A percentile compares a stretch with the other conserved stretches of the same genome.
Evolutionary conservation across 2,888 invertebrate species (phyloP).

Genomic region (Philereme transversata): DNA sequence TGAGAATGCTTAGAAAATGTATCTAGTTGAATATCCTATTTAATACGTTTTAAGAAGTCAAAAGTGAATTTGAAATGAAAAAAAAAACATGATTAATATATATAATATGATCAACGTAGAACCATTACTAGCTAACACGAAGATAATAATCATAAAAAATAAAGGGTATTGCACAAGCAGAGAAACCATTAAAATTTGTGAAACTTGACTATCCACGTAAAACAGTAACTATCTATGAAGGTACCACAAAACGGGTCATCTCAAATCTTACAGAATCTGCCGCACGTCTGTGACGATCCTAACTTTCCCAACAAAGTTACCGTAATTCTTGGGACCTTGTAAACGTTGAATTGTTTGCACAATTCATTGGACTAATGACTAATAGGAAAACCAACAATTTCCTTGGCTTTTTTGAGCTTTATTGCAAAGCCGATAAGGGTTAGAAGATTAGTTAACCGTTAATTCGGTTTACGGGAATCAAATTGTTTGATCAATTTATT

Average conservation of each 20-base stretch:
- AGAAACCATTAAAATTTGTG: not conserved
- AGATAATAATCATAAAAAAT: no score
- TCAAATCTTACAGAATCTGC: constrained; percentile 26
- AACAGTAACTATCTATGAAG: not conserved
- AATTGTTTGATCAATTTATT: constrained; percentile 39
- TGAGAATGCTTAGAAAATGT: no score
- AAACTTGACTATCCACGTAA: not conserved
- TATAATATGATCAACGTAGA: no score
- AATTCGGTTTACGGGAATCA: constrained; percentile 36
- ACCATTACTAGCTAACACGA: no score
- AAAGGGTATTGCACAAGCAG: no score
- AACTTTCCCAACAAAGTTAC: constrained; percentile 30
- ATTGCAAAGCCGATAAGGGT: constrained; percentile 12
- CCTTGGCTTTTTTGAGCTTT: constrained; percentile 13
- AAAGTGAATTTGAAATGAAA: no score
- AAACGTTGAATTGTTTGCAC: constrained; percentile 39
- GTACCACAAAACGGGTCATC: constrained; percentile 3
- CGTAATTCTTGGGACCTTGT: constrained; percentile 34
- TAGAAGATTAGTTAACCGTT: constrained; percentile 28
- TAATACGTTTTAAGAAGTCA: no score
- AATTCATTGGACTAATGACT: constrained; percentile 36
- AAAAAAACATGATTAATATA: no score
- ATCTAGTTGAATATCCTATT: no score
- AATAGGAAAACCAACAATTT: constrained; percentile 24
- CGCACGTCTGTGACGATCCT: constrained; percentile 29